A percentile compares a stretch with the other conserved stretches of the same genome.
phyloP scores from a whole-genome alignment of 2,888 invertebrate species.

The Ochropleura plecta region DNA sequence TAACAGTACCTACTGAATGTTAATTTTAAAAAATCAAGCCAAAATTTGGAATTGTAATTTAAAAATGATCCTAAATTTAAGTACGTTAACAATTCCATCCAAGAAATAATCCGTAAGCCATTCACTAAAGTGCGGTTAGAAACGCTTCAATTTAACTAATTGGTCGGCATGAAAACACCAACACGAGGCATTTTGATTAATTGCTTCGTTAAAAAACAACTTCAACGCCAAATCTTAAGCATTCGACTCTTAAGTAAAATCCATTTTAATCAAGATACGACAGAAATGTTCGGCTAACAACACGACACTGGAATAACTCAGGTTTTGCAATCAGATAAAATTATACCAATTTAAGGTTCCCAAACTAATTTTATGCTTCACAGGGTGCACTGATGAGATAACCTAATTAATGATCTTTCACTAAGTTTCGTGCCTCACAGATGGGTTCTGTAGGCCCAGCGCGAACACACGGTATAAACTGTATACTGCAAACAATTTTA shows the following conservation, averaged over 20 bases:
- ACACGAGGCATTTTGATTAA: conserved; percentile 51
- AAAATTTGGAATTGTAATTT: neutral
- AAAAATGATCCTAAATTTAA: neutral
- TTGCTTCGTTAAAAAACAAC: conserved; percentile 56
- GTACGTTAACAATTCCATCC: neutral
- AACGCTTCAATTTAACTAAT: conserved; percentile 48
- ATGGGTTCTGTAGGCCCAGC: conserved; percentile 12
- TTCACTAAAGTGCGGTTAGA: conserved; percentile 12
- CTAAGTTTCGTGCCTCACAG: conserved; percentile 30
- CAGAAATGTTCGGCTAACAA: conserved; percentile 31
- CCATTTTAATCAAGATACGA: conserved; percentile 38
- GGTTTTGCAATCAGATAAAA: conserved; percentile 59
- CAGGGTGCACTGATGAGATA: conserved; percentile 59
- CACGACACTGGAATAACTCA: conserved; percentile 35
- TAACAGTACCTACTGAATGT: neutral
- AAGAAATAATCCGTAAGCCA: conserved; percentile 4
- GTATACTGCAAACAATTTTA: neutral
- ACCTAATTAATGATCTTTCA: conserved; percentile 64
- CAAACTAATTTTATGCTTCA: conserved; percentile 56
- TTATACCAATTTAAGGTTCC: conserved; percentile 58
- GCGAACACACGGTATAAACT: neutral
- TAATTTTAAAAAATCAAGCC: neutral
- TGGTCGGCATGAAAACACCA: conserved; percentile 43
- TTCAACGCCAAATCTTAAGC: conserved; percentile 31
- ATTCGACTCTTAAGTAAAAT: conserved; percentile 49